These are phyloP conservation scores for Ictalurus furcatus DNA, from an alignment of 2,113 vertebrate genomes.

Conservation along the genomic window DNA sequence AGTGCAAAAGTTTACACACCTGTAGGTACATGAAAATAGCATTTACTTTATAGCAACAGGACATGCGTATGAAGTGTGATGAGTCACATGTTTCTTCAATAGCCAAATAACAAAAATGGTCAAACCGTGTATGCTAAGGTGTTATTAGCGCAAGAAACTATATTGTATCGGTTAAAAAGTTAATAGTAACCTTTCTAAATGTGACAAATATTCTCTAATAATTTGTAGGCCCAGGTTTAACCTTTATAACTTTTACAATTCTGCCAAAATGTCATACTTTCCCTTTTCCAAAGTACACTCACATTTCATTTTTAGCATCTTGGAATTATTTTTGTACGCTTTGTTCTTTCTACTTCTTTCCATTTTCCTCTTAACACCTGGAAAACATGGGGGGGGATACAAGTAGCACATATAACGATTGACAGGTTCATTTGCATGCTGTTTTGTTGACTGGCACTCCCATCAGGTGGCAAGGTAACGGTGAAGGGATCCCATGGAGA, in stretches of 20 bases:
- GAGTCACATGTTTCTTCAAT: neutral
- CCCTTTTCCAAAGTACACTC: neutral
- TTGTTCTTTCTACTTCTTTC: neutral
- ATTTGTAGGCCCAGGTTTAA: neutral
- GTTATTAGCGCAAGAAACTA: neutral
- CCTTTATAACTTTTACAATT: neutral
- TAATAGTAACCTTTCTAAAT: neutral
- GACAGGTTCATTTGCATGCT: conserved; percentile 8
- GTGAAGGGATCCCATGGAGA: neutral
- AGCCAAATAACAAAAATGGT: neutral
- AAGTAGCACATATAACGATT: neutral
- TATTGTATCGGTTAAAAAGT: neutral
- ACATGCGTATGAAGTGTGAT: neutral
- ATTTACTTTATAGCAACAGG: neutral
- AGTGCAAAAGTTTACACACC: neutral
- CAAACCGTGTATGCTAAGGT: neutral
- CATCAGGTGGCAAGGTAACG: conserved; percentile 9
- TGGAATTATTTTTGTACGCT: neutral
- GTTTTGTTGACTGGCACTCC: conserved; percentile 10
- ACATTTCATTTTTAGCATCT: neutral
- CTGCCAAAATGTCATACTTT: neutral
- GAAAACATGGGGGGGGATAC: neutral
- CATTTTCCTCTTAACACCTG: neutral
- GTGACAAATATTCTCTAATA: neutral
- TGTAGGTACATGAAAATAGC: neutral